Evolutionary conservation across 2,888 invertebrate genomes (phyloP).

Genomic region (Tethea ocularis): DNA sequence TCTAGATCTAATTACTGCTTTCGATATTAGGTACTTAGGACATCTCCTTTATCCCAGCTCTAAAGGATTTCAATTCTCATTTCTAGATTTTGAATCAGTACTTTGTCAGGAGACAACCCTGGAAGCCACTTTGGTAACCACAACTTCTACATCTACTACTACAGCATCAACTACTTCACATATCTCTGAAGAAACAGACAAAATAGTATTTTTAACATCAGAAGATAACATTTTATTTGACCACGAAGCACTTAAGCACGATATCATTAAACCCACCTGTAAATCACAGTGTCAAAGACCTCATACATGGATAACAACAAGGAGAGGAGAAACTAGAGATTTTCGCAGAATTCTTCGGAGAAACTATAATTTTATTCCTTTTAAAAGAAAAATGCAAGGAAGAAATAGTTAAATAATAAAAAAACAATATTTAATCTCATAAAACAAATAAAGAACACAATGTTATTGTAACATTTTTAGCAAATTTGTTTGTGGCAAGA

Average conservation of each 20-base stretch:
- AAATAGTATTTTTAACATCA: neutral
- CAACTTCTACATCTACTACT: neutral
- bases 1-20: no score
- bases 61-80: neutral
- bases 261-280: neutral
- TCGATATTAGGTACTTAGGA: neutral
- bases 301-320: constrained; percentile 47
- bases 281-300: constrained; percentile 35
- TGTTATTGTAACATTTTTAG: neutral
- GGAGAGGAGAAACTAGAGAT: constrained; percentile 55
- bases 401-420: neutral
- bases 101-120: neutral
- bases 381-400: neutral
- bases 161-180: neutral
- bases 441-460: neutral
- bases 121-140: neutral
- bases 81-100: neutral
- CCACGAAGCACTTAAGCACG: neutral
- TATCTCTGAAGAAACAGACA: neutral
- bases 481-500: neutral
- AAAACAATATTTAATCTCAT: constrained; percentile 8
- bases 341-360: constrained; percentile 41
- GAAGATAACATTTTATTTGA: neutral
- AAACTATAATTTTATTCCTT: neutral
- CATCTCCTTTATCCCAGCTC: neutral